Conservation (phyloP, 2,113 vertebrate genomes). For the Sander vitreus region DNA sequence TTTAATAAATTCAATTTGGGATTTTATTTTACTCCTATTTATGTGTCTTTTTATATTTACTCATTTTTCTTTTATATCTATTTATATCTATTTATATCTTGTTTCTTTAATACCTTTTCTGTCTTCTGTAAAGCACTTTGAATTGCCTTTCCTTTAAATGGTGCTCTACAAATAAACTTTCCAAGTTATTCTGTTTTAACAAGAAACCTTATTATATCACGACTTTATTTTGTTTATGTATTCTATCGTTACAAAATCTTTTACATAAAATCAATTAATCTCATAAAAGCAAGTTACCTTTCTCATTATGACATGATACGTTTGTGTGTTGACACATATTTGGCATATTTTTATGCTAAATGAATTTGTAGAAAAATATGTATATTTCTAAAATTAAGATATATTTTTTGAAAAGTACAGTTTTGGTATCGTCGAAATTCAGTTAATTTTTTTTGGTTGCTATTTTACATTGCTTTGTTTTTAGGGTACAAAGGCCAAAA, state of each 20-base stretch:
- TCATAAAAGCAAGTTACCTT: not conserved
- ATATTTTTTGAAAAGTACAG: not conserved
- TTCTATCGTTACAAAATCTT: too few species aligned
- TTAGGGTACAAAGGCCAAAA: not conserved
- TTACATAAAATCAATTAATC: not conserved
- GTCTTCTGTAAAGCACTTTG: not conserved
- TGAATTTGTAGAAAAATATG: not conserved
- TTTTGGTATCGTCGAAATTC: not conserved
- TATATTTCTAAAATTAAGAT: not conserved
- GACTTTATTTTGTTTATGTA: not conserved
- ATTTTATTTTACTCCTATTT: not conserved
- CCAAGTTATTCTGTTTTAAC: not conserved
- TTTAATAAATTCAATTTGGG: not conserved
- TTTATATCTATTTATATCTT: not conserved
- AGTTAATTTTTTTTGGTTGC: not conserved
- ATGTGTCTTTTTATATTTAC: not conserved
- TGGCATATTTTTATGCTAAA: not conserved
- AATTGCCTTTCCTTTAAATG: not conserved
- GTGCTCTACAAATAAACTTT: not conserved
- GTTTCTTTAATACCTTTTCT: too few species aligned
- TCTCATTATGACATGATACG: not conserved
- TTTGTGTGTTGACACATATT: not conserved
- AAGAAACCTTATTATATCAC: not conserved
- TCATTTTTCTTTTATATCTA: not conserved
- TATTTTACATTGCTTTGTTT: not conserved